These are phyloP conservation scores for Drosophila greeni DNA, from an alignment of 2,888 invertebrate species.

Conservation along the genomic window DNA sequence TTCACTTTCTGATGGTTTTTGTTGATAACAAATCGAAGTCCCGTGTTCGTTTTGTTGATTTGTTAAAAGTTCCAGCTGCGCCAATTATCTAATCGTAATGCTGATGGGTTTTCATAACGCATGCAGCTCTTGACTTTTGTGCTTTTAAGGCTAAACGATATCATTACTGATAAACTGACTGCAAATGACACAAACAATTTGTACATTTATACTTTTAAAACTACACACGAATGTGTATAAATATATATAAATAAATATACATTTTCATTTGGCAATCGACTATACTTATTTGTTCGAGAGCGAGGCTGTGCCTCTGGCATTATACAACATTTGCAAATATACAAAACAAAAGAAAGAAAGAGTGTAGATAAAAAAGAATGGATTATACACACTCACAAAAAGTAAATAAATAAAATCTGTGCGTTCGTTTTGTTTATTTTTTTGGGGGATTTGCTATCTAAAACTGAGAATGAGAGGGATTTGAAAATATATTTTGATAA, in stretches of 20 bases:
- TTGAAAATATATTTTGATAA: slow-evolving; percentile 8
- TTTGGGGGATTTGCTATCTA: not conserved
- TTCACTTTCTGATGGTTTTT: slow-evolving; percentile 8
- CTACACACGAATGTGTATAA: not conserved
- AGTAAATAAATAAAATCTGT: slow-evolving; percentile 26
- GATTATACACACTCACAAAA: slow-evolving; percentile 18
- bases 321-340: slow-evolving; percentile 36
- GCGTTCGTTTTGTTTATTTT: slow-evolving; percentile 36
- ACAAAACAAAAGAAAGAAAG: slow-evolving; percentile 9
- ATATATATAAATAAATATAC: slow-evolving; percentile 9
- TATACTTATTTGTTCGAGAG: slow-evolving; percentile 35
- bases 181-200: not conserved
- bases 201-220: slow-evolving; percentile 5
- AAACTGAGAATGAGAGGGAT: not conserved
- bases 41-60: slow-evolving; percentile 24
- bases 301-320: slow-evolving; percentile 29
- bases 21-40: slow-evolving; percentile 36
- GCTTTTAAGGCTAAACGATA: slow-evolving; percentile 11
- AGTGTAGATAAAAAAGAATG: slow-evolving; percentile 14
- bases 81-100: slow-evolving; percentile 51
- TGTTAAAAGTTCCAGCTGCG: slow-evolving; percentile 40
- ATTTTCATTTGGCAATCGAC: slow-evolving; percentile 44
- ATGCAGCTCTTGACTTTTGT: slow-evolving; percentile 7
- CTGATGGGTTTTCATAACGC: slow-evolving; percentile 24
- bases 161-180: slow-evolving; percentile 1